A percentile compares a stretch with the other conserved stretches of the same genome.
These are phyloP conservation scores for Ennomos fuscantarius DNA, from an alignment of 2,888 invertebrate genomes.

Conservation along the genomic window DNA sequence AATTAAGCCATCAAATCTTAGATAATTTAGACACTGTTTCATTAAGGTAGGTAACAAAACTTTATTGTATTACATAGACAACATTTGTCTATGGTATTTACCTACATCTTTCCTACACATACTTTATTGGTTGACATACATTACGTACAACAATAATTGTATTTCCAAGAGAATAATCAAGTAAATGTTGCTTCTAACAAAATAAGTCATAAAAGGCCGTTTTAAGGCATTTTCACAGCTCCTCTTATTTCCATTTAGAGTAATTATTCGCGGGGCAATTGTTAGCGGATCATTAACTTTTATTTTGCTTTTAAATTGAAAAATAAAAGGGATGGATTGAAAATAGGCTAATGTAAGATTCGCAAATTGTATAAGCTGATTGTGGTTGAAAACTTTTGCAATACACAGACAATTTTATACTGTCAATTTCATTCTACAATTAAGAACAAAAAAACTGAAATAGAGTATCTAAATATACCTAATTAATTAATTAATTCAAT, in stretches of 20 bases:
- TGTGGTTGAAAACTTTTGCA: too few relatives aligned
- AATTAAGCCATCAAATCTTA: too few relatives aligned
- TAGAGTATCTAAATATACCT: too few relatives aligned
- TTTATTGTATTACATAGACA: too few relatives aligned
- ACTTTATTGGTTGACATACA: background rate
- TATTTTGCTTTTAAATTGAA: constrained; percentile 7
- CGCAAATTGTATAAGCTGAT: too few relatives aligned
- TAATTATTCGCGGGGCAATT: constrained; percentile 21
- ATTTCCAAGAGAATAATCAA: constrained; percentile 16
- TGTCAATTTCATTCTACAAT: too few relatives aligned
- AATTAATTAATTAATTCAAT: too few relatives aligned
- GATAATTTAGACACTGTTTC: too few relatives aligned
- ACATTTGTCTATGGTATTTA: too few relatives aligned
- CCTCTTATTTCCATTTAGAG: constrained; percentile 19
- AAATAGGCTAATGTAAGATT: background rate
- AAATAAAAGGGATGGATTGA: constrained; percentile 3
- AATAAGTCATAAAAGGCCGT: constrained; percentile 30
- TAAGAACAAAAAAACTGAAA: too few relatives aligned
- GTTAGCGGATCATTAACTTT: constrained; percentile 26
- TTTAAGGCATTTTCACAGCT: constrained; percentile 11
- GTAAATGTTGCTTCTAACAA: constrained; percentile 29
- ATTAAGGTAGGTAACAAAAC: too few relatives aligned
- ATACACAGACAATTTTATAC: too few relatives aligned
- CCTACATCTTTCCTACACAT: background rate
- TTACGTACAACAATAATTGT: constrained; percentile 22